phyloP scores from a whole-genome alignment of 2,797 vertebrate genomes.

The Nyctibius grandis region DNA sequence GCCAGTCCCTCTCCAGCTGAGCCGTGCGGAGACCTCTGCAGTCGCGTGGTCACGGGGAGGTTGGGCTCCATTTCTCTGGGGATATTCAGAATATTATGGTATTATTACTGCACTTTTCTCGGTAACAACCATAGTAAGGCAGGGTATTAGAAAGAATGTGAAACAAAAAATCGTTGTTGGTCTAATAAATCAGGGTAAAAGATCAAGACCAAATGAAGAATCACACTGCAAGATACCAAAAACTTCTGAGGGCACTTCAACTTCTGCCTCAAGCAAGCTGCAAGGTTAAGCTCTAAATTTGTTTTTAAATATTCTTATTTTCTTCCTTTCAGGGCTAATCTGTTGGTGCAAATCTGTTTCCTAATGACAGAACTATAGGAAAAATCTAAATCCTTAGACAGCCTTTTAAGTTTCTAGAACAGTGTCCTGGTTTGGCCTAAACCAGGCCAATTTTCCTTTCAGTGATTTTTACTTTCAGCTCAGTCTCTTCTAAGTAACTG shows the following conservation, averaged over 20 bases:
- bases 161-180: not conserved
- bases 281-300: not conserved
- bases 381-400: not conserved
- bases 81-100: not conserved
- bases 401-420: not conserved
- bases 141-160: not conserved
- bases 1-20: not conserved
- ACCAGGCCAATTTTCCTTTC: too few species aligned
- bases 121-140: not conserved
- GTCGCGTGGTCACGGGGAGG: fast-evolving
- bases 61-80: not conserved
- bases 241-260: not conserved
- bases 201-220: not conserved
- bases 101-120: not conserved
- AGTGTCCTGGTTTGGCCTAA: too few species aligned
- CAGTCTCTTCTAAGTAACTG: too few species aligned
- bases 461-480: too few species aligned
- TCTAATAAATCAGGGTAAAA: not conserved
- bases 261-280: not conserved
- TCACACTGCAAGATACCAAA: not conserved
- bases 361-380: not conserved
- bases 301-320: not conserved
- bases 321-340: not conserved
- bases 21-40: fast-evolving
- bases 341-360: not conserved